Base-by-base conservation (phyloP, 1,140 invertebrate genomes). In the Drosophila tropicalis region DNA sequence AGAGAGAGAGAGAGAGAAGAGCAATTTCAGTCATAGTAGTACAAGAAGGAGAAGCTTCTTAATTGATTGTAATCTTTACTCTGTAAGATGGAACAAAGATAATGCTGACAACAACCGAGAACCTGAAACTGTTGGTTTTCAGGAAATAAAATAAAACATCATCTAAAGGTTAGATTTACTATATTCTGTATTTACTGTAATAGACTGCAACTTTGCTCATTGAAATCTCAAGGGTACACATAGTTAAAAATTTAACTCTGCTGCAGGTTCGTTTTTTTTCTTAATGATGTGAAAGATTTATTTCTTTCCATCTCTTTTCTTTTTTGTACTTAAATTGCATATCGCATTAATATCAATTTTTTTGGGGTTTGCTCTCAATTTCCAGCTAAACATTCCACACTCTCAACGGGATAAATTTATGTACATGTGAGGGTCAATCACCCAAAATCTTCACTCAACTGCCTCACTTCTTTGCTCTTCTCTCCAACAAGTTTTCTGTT, bases 371-470 rank as follows among this genome's bases (percentile, higher is more conserved):
- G 36, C 25, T 70, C 19, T 64, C 36, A 57, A 36, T 19, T 64
- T 44, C 7, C 19, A 51, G 44, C 1, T 17, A 9, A 41, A 36
- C 41, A 51, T 63, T 63, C 36, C 73, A 58, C 29, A 15, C 55
- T 60, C 34, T 60, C 51, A 72, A 72, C 6, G 41, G 55, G 51
- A 61, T 58, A 64, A 55, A 60, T 58, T 76, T 70, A 61, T 62
- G 56, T 34, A 6, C 29, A 29, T 29, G 29, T 5, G 29, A 29
- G 57, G 79, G 79, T 81, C 82, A 86, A 32, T 87, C 71, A 87
- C 66, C 71, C 67, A 25, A 64, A 71, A 36, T 57, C 54, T 60
- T 56, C 75, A 69, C 76, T 67, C 80, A 62, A 65, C 51, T 71
- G 70, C 56, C 56, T 65, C 66, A 41, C 67, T 29, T 57, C 64